Evolutionary conservation across 2,113 vertebrate species (phyloP).

Genomic region (Aptenodytes patagonicus): DNA sequence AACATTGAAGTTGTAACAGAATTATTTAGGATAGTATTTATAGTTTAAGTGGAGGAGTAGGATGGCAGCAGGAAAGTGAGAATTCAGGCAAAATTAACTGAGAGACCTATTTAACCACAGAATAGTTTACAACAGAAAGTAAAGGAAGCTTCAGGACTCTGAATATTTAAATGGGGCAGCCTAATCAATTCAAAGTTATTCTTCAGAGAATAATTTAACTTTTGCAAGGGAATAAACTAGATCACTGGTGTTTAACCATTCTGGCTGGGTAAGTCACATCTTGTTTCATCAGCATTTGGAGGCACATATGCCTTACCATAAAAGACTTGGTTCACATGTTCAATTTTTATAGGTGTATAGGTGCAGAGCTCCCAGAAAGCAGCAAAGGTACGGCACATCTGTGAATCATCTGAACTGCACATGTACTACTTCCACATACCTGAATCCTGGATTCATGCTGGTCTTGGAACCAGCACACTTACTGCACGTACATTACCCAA

Average conservation of each 20-base stretch:
- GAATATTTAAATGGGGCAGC: neutral
- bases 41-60: neutral
- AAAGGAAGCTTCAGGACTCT: neutral
- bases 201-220: neutral
- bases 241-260: neutral
- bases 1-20: neutral
- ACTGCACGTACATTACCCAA: accelerated
- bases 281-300: neutral
- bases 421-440: neutral
- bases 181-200: neutral
- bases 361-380: neutral
- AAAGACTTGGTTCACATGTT: neutral
- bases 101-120: neutral
- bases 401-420: neutral
- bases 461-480: neutral
- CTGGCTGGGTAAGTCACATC: neutral
- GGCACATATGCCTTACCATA: neutral
- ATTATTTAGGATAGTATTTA: neutral
- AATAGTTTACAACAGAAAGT: neutral
- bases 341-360: neutral
- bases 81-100: neutral
- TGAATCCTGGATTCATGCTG: neutral
- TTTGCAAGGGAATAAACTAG: neutral
- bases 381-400: neutral
- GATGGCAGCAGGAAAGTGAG: neutral